Base-by-base conservation (phyloP, 2,797 vertebrate species). In the Poecilia picta region DNA sequence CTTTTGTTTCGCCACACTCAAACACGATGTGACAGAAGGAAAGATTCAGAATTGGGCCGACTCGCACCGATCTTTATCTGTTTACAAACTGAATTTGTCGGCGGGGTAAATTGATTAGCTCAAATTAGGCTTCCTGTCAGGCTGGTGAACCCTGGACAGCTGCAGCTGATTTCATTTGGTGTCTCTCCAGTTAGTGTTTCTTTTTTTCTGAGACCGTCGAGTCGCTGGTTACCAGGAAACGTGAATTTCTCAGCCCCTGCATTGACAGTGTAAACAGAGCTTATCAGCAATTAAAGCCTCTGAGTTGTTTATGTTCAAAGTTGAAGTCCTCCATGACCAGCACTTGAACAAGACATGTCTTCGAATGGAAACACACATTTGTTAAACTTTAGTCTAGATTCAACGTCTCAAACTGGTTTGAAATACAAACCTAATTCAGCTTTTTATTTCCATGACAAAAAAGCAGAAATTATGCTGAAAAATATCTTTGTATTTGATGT, bases 121-220 rank as follows among this genome's bases (percentile, higher is more conserved):
- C 76, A 84, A 85, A 91, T 89, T 76, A 85, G 55, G 75, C 86
- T 81, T 76, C 76, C 47, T 57, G 78, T 87, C 82, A 77, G 47
- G 82, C 79, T 45, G 80, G 59, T 79, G 83, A 87, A 75, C 31
- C 25, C 55, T 0, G 18, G 41, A 59, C 0, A 77, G 77, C 77
- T 84, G 84, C 82, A 80, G 81, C 85, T 80, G 71, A 87, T 89
- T 85, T 84, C 74, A 85, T 87, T 91, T 82, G 75, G 47, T 80
- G 77, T 81, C 76, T 59, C 74, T 81, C 41, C 78, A 74, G 80
- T 88, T 86, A 76, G 84, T 79, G 16, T 68, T 53, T 73, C 86
- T 76, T 81, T 79, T 77, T 73, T 78, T 68, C 64, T 71, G 71
- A 90, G 64, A 76, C 80, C 0, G 7, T 76, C 73, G 25, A n/a